These are phyloP conservation scores for Passer montanus DNA, from an alignment of 2,113 vertebrate genomes.

Conservation along the genomic window DNA sequence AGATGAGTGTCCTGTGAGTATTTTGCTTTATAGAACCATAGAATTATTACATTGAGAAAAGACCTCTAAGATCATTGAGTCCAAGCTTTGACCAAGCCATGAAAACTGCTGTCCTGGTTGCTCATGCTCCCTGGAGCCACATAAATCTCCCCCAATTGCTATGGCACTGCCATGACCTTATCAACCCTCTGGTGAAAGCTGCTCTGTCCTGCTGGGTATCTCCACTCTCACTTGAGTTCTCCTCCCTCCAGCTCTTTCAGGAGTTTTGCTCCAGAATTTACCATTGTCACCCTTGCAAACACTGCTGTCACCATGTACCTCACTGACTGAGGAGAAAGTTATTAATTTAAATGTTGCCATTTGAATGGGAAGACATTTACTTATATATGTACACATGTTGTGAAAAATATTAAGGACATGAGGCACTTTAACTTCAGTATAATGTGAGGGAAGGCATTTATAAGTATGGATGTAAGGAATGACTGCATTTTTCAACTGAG, in stretches of 20 bases:
- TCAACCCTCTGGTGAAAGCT: background rate
- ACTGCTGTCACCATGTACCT: fast-evolving
- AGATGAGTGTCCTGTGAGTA: background rate
- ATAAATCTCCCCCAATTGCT: background rate
- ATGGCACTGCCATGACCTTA: no score
- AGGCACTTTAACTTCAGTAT: background rate
- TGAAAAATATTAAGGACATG: background rate
- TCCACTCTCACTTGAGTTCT: no score
- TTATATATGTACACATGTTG: background rate
- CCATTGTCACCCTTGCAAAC: background rate
- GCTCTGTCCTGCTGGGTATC: background rate
- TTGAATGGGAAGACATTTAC: background rate
- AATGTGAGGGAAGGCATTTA: background rate
- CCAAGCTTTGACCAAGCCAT: background rate
- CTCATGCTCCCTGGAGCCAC: background rate
- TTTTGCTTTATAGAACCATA: background rate
- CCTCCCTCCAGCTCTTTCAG: background rate
- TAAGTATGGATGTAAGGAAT: background rate
- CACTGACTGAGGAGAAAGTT: background rate
- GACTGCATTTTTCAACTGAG: background rate
- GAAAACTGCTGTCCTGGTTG: background rate
- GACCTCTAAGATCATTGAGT: no score
- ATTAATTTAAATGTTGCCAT: background rate
- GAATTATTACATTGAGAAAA: background rate
- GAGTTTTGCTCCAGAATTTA: background rate